Percentiles rank a stretch among this genome's conserved stretches.
These are phyloP conservation scores for Mormyrus iriodes DNA, from an alignment of 2,113 vertebrate species.

Conservation along the genomic window DNA sequence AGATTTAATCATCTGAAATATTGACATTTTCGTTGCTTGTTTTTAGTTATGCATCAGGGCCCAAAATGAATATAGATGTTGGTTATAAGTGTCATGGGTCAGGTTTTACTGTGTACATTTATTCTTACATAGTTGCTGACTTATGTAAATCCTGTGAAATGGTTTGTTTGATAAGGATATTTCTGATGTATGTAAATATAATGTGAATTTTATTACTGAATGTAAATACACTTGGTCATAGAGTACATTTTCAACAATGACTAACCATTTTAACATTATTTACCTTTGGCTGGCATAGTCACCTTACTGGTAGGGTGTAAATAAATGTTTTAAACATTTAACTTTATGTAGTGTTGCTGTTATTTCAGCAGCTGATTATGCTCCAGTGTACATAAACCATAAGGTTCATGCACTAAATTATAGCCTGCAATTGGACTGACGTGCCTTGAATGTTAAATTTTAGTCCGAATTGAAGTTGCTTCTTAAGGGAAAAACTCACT, in stretches of 20 bases:
- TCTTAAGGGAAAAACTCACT: not conserved
- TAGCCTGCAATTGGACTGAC: not conserved
- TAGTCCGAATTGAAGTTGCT: not conserved
- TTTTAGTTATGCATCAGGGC: not conserved
- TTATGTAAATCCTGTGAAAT: not conserved
- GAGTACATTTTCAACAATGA: not conserved
- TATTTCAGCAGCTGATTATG: not conserved
- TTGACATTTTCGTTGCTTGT: not conserved
- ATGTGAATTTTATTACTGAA: not conserved
- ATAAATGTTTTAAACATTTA: conserved; percentile 1
- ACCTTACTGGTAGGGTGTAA: not conserved
- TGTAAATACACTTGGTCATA: not conserved
- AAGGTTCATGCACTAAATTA: not conserved
- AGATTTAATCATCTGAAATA: not conserved
- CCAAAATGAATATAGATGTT: not conserved
- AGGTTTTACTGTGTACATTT: not conserved
- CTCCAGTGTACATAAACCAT: not conserved
- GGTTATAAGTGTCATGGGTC: not conserved
- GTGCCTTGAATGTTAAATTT: not conserved
- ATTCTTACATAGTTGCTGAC: not conserved
- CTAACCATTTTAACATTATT: not conserved
- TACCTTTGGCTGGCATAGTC: not conserved
- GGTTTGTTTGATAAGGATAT: not conserved
- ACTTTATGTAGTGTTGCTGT: not conserved
- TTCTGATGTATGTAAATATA: not conserved